phyloP scores from a whole-genome alignment of 2,797 vertebrate species.

The Neomorphus geoffroyi region DNA sequence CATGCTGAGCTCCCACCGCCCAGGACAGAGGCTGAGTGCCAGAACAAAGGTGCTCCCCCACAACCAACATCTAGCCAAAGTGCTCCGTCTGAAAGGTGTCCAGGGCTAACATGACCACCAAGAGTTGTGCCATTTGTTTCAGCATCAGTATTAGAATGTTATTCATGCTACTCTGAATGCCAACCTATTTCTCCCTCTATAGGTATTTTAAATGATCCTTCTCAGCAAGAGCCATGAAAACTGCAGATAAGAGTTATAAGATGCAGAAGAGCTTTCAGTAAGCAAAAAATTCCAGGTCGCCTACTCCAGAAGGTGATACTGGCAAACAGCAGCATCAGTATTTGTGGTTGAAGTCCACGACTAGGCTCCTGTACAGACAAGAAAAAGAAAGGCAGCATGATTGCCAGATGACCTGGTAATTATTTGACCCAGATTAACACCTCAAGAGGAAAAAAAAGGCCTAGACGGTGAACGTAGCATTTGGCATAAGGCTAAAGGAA shows the following conservation, averaged over 20 bases:
- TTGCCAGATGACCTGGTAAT: neutral
- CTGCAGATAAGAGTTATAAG: neutral
- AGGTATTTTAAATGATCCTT: neutral
- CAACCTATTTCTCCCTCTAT: neutral
- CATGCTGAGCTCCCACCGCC: neutral
- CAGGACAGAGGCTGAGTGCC: neutral
- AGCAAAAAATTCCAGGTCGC: neutral
- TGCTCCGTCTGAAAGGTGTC: neutral
- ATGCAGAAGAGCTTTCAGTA: neutral
- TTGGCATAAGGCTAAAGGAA: neutral
- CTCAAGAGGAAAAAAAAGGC: neutral
- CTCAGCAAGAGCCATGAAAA: neutral
- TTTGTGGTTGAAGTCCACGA: neutral
- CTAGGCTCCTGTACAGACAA: neutral
- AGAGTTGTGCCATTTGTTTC: neutral
- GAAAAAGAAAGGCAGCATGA: neutral
- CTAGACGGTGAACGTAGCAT: accelerated
- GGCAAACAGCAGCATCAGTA: neutral
- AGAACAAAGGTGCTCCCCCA: neutral
- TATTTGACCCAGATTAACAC: neutral
- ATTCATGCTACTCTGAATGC: accelerated
- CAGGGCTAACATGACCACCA: neutral
- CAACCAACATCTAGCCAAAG: neutral
- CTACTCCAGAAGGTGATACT: neutral
- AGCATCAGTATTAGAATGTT: neutral